Evolutionary conservation across 2,113 vertebrate genomes (phyloP), one percentile per base, ranked within the genome.

Genomic region (Myotis yumanensis): DNA sequence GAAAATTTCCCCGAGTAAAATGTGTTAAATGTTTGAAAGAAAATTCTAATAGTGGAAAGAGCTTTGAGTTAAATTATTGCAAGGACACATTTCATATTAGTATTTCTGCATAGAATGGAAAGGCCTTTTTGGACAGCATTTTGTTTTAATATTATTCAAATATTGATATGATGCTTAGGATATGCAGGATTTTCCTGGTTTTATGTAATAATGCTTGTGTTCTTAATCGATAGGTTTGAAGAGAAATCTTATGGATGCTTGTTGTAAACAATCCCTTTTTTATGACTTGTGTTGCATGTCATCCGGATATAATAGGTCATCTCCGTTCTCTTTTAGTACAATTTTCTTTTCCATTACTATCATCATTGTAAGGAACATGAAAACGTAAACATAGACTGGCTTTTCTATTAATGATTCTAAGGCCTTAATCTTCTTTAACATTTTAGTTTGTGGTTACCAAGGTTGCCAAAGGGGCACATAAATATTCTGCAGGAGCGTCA

Each of bases 401-500:
- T 30, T 82, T 97, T 93, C 75, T 87, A 90, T 95, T 71, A 77
- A 90, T 43, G 30, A 86, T 32, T 0, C 0, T 16, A 51, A 11
- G 87, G 2, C 9, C 37, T 75, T 88, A 68, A 71, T 91, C 94
- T 92, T 95, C 12, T 77, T 92, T 72, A 72, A 85, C 40, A 17
- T 20, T 72, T 90, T 82, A 82, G 25, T 84, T 62, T 51, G 1
- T 35, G 48, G 66, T 66, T 96, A 37, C 54, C 64, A 68, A 95
- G 15, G 54, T 92, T 86, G 32, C 2, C 43, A 62, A n/a, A 79
- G n/a, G 46, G 6, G 62, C 89, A 86, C 12, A 25, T 95, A 97
- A 90, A 80, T 93, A 92, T 82, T 88, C 73, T 91, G n/a, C 54
- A 91, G 77, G 96, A 57, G 75, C 37, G 35, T 93, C 93, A 73